Evolutionary conservation across 2,888 invertebrate genomes (phyloP).

Genomic region (Epirrhoe tristata): DNA sequence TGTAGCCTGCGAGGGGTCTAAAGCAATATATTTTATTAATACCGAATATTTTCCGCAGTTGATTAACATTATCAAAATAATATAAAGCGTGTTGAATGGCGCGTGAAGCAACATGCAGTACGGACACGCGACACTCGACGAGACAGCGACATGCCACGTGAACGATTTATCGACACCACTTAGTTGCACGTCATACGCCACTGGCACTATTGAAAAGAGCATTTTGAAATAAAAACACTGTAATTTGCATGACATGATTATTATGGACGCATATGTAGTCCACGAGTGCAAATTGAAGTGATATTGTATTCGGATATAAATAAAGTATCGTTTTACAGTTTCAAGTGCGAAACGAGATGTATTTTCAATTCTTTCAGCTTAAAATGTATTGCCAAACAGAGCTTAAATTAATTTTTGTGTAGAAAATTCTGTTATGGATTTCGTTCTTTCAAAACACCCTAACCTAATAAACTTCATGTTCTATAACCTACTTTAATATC

Average conservation of each 20-base stretch:
- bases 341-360: neutral
- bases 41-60: slow-evolving; percentile 28
- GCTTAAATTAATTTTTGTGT: no score
- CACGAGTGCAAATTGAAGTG: neutral
- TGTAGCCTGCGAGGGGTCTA: no score
- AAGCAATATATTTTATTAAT: slow-evolving; percentile 4
- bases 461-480: no score
- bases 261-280: slow-evolving; percentile 7
- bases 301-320: neutral
- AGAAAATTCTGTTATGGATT: no score
- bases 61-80: slow-evolving; percentile 54
- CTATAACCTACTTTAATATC: no score
- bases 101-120: slow-evolving; percentile 56
- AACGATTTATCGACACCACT: slow-evolving; percentile 70
- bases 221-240: slow-evolving; percentile 21
- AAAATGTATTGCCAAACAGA: no score
- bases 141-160: slow-evolving; percentile 65
- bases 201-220: slow-evolving; percentile 34
- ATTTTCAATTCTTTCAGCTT: neutral
- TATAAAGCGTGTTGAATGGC: slow-evolving; percentile 50
- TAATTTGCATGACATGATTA: slow-evolving; percentile 29
- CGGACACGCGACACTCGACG: slow-evolving; percentile 65
- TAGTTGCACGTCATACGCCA: slow-evolving; percentile 71
- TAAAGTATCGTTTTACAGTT: neutral
- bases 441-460: no score